Evolutionary conservation across 92 coral and sea anemone species (phyloP).

Genomic region (Palythoa caribaeorum): DNA sequence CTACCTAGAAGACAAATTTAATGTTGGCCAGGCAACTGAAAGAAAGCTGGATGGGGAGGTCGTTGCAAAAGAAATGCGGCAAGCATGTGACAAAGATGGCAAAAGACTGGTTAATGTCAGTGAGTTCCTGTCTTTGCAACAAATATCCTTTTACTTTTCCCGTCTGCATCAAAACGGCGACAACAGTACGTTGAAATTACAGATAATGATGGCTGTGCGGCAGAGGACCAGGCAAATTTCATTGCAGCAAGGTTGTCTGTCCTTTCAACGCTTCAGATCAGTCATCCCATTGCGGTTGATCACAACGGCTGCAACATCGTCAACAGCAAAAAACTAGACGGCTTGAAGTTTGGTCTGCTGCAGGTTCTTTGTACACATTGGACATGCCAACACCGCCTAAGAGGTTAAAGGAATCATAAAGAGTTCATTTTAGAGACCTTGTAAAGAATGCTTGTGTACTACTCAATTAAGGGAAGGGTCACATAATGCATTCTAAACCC

Average conservation of each 20-base stretch:
- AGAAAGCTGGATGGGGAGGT: conserved; percentile 23
- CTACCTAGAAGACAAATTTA: conserved; percentile 5
- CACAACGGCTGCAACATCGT: conserved; percentile 3
- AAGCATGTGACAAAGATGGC: neutral
- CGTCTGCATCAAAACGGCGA: conserved; percentile 16
- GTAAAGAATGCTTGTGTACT: neutral
- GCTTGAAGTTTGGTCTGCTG: neutral
- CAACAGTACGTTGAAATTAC: conserved; percentile 4
- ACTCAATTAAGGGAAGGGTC: too few relatives aligned
- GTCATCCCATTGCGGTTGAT: neutral
- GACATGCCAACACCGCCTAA: neutral
- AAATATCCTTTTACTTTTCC: conserved; percentile 13
- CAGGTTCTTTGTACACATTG: neutral
- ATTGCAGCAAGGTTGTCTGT: neutral
- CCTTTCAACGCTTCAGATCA: neutral
- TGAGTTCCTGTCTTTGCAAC: conserved; percentile 9
- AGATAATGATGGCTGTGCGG: neutral
- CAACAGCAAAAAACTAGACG: conserved; percentile 4
- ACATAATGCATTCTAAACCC: too few relatives aligned
- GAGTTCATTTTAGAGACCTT: neutral
- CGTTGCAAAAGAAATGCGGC: conserved; percentile 26
- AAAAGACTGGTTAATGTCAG: conserved; percentile 5
- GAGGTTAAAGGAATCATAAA: neutral
- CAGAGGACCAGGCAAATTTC: neutral
- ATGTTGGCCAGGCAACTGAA: conserved; percentile 13